Conservation (phyloP, 2,888 invertebrate species). For the Clitarchus hookeri region DNA sequence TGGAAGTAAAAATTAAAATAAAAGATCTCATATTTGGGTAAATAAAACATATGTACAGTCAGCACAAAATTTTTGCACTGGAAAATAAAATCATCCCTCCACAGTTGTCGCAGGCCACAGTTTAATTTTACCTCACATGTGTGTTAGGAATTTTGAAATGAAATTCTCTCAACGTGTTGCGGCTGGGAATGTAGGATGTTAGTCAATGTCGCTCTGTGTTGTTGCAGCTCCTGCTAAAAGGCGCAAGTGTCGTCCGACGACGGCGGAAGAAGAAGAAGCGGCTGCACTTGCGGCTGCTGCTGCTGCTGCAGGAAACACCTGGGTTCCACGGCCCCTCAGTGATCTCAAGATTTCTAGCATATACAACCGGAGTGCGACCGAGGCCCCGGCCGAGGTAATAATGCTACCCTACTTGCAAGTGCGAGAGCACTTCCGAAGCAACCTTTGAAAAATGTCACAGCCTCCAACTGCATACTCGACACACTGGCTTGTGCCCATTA, state of each 20-base stretch:
- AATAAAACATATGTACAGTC: too few relatives aligned
- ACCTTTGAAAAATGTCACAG: too few relatives aligned
- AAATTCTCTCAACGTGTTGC: neutral
- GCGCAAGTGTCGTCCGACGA: slow-evolving; percentile 71
- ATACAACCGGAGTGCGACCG: slow-evolving; percentile 73
- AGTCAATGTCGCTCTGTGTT: neutral
- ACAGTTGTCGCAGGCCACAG: too few relatives aligned
- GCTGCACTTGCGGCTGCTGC: slow-evolving; percentile 45
- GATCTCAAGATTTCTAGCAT: slow-evolving; percentile 89
- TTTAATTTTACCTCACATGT: neutral
- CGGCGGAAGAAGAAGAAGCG: slow-evolving; percentile 61
- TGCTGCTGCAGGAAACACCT: slow-evolving; percentile 56
- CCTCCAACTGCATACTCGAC: too few relatives aligned
- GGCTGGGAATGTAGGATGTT: neutral
- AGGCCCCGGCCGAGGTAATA: slow-evolving; percentile 76
- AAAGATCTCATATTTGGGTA: too few relatives aligned
- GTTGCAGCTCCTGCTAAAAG: slow-evolving; percentile 65
- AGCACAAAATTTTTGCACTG: too few relatives aligned
- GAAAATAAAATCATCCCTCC: too few relatives aligned
- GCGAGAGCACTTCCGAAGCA: too few relatives aligned
- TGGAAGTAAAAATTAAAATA: too few relatives aligned
- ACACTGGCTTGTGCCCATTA: too few relatives aligned
- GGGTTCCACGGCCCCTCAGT: slow-evolving; percentile 82
- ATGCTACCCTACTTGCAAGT: neutral
- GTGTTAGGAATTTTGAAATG: neutral